Conservation (phyloP, 2,113 vertebrate species). For the Phrynosoma blainvillii region DNA sequence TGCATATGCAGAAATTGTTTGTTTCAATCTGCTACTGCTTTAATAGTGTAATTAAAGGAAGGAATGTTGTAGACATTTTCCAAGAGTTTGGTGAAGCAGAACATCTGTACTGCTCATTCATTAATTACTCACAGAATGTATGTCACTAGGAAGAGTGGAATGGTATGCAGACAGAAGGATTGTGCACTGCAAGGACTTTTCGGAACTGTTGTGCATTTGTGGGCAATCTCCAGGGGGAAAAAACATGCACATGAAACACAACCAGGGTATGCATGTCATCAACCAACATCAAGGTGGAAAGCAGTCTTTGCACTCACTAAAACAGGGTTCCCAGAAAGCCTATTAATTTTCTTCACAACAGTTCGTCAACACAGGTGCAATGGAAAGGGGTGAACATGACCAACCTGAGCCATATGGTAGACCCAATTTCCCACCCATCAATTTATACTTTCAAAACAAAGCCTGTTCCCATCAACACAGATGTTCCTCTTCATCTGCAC, state of each 20-base stretch:
- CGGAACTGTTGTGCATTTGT: neutral
- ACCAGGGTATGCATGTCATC: neutral
- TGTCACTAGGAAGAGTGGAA: neutral
- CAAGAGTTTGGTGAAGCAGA: neutral
- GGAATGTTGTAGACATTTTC: neutral
- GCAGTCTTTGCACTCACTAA: too few relatives aligned
- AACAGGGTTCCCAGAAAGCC: too few relatives aligned
- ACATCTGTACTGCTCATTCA: neutral
- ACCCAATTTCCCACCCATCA: too few relatives aligned
- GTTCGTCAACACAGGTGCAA: too few relatives aligned
- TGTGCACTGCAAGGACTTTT: neutral
- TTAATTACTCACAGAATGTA: neutral
- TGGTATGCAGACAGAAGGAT: neutral
- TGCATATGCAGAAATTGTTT: neutral
- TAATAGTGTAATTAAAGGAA: neutral
- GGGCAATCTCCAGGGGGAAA: neutral
- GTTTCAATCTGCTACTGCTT: neutral
- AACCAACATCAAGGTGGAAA: too few relatives aligned
- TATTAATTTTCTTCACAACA: too few relatives aligned
- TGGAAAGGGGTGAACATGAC: too few relatives aligned
- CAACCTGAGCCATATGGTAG: too few relatives aligned
- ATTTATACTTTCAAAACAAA: neutral
- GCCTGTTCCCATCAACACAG: neutral
- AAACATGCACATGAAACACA: neutral
- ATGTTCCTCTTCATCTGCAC: neutral